Evolutionary conservation across 2,797 vertebrate genomes (phyloP), one percentile per base, ranked within the genome.

Genomic region (Ispidina picta): DNA sequence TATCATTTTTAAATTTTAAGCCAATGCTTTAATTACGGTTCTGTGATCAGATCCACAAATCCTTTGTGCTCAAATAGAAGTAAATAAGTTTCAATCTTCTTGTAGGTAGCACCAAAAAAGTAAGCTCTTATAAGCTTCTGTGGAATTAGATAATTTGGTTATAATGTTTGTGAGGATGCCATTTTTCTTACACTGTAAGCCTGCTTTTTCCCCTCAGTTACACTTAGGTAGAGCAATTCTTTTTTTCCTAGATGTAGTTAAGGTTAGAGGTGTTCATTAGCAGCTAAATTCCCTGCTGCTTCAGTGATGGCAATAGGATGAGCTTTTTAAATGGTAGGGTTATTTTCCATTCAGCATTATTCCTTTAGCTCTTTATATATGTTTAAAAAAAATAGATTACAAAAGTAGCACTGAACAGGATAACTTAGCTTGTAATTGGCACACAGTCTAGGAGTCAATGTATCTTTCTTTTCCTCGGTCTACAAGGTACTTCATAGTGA

Each of bases 211-310:
- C 33, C 72, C 25, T 73, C 48, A 59, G 19, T 65, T 81, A 55
- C 37, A 17, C 60, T 63, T 44, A 39, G 62, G 14, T 28, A 83
- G 91, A 92, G 70, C 19, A 81, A 52, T 26, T 49, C 12, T 73
- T 59, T 89, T 89, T 91, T 89, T 88, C 23, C 28, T 43, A 76
- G 31, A 54, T 54, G 18, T 55, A 52, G 64, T 71, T 93, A 83
- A 86, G 65, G 54, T 73, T 83, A 68, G 37, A 87, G 65, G 22
- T 92, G 15, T 83, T 83, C 82, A 83, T 94, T 87, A 91, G 33
- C 66, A 92, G 46, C 62, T 87, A 78, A 90, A 72, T 87, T 87
- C 91, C 75, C 66, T 75, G 35, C 64, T 83, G 80, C 58, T 90
- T 85, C 51, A 29, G 21, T 51, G n/a, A 23, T 64, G 33, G 35